Conservation (phyloP, 2,797 vertebrate species). For the Otolemur crassicaudatus region DNA sequence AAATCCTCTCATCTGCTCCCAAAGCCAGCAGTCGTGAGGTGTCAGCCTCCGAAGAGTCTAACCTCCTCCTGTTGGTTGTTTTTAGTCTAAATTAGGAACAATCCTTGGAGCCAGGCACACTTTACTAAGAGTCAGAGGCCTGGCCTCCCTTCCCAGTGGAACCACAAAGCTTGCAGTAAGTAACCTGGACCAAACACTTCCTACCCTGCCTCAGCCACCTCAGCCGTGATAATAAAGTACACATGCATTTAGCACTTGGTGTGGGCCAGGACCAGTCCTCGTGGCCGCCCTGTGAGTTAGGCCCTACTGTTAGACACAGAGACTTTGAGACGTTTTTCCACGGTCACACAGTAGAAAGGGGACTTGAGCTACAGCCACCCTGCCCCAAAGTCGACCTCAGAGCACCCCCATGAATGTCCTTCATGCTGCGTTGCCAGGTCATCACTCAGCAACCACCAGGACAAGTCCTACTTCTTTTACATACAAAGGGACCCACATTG, state of each 20-base stretch:
- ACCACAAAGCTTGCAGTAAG: neutral
- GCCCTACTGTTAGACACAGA: neutral
- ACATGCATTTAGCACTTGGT: neutral
- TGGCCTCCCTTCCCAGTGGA: neutral
- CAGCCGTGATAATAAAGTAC: neutral
- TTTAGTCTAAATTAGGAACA: neutral
- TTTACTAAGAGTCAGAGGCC: no score
- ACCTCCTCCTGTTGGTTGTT: rapidly evolving
- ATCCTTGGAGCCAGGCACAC: neutral
- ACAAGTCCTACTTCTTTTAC: neutral
- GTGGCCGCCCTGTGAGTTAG: neutral
- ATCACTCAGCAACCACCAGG: no score
- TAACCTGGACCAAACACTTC: neutral
- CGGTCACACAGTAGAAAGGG: neutral
- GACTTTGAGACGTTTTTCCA: neutral
- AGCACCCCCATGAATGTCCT: neutral
- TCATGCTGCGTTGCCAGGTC: neutral
- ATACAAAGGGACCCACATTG: neutral
- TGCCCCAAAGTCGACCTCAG: neutral
- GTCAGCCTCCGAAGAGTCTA: rapidly evolving
- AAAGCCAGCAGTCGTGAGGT: neutral
- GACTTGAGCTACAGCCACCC: neutral
- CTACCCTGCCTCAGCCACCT: neutral
- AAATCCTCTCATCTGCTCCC: rapidly evolving
- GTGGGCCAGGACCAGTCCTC: neutral